Conservation (phyloP, 1,140 invertebrate species). For the Zaprionus gabonicus region DNA sequence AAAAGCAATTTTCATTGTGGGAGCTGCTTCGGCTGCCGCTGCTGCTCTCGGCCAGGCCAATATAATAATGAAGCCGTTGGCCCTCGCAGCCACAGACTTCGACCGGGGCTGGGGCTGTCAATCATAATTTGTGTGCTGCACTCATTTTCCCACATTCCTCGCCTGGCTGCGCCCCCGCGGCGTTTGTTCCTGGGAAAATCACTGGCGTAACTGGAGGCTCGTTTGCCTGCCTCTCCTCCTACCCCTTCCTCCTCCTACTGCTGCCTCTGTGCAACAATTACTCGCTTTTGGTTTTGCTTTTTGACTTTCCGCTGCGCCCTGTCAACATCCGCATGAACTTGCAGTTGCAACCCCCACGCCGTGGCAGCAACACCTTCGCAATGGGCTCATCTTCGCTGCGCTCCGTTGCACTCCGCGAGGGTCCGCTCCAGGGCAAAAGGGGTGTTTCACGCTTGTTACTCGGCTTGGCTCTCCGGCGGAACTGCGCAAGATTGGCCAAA, state of each 20-base stretch:
- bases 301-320: constrained; percentile 10
- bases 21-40: constrained; percentile 41
- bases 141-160: constrained; percentile 75
- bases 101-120: constrained; percentile 23
- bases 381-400: constrained; percentile 32
- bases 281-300: constrained; percentile 47
- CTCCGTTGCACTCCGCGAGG: constrained; percentile 45
- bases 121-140: constrained; percentile 49
- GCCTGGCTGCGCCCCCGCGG: constrained; percentile 38
- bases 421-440: constrained; percentile 33
- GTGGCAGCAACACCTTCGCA: constrained; percentile 51
- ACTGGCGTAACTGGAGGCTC: constrained; percentile 57
- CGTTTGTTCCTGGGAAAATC: constrained; percentile 70
- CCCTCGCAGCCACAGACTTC: not conserved
- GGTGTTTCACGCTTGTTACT: constrained; percentile 65
- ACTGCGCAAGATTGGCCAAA: constrained; percentile 69
- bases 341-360: constrained; percentile 58
- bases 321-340: constrained; percentile 28
- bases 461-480: constrained; percentile 47
- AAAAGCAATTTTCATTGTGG: constrained; percentile 76
- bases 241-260: constrained; percentile 8
- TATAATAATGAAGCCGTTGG: constrained; percentile 73
- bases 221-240: constrained; percentile 28
- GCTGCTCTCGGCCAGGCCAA: constrained; percentile 21
- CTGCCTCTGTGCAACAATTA: constrained; percentile 70